Evolutionary conservation across 2,113 vertebrate genomes (phyloP), one percentile per base, ranked within the genome.

Genomic region (Trichechus manatus): DNA sequence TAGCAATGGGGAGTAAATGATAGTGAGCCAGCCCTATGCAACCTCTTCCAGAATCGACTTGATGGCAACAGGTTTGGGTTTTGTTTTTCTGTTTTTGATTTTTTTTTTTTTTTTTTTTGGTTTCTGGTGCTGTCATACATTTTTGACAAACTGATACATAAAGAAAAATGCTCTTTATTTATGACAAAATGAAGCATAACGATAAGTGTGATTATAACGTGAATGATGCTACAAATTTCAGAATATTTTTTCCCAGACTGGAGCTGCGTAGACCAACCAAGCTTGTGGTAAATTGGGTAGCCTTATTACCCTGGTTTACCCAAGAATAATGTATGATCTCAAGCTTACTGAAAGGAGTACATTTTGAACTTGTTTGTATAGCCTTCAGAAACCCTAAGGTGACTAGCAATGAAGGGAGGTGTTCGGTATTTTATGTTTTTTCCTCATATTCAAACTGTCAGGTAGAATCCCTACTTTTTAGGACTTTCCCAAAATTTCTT

Each of bases 211-310:
- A 44, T 70, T 91, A 47, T 64, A 39, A 42, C 0, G 22, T 64
- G 36, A 85, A 87, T 59, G 15, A 80, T 90, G 27, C 3, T 94
- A 42, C 22, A 83, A 33, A 66, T 89, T 95, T 79, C 56, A 83
- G 74, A 47, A 74, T 79, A 85, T 92, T 66, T 82, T 72, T 20
- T n/a, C 20, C 31, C 29, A 96, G 23, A 2, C 1, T 56, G 42
- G 13, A 61, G 6, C 19, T 86, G 36, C 1, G 61, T 19, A 64
- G 27, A 47, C 87, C 13, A 61, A 47, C 81, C 10, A 39, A 3
- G 8, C 27, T 85, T 2, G 9, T 36, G 36, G 15, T 39, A 72
- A 56, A 59, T 31, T 75, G 14, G 5, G 17, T 42, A 27, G 87
- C 80, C 75, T 83, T 61, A 63, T 74, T 47, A 80, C 7, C 20